Base-by-base conservation (phyloP, 2,888 invertebrate genomes). In the Drosophila quinaria region DNA sequence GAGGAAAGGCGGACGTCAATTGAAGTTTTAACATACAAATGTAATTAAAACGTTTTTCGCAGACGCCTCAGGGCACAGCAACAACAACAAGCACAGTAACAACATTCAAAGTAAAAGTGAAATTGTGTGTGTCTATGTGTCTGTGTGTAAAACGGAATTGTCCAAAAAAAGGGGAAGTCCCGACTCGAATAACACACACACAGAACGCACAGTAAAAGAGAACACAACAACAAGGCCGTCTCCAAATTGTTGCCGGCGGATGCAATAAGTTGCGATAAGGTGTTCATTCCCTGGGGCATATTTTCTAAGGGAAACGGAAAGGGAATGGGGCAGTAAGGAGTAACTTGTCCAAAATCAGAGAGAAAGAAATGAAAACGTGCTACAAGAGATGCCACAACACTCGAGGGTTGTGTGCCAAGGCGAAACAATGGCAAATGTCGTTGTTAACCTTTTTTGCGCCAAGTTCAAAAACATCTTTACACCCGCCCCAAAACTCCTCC, bases 1-100 rank as follows among this genome's bases (percentile, higher is more conserved):
- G 33, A 25, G 37, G 41, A 29, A 60, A 54, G 64, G 42, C 22
- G 51, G 63, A 62, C 90, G 81, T 81, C 86, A 86, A 86, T 87
- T 87, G 89, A 83, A 89, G 85, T 87, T 87, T 85, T 89, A 87
- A 89, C 87, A 87, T 83, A 86, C 87, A 87, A 87, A 89, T 87
- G 87, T 89, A 87, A 87, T 87, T 87, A 87, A 85, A 89, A 86
- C 89, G 86, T 87, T 88, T 88, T 87, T 84, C 87, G 82, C 79
- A 87, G 84, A 80, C 84, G 89, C 86, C 89, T 56, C 75, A 76
- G 68, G 86, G 82, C 72, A 74, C 31, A 73, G 49, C 54, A 72
- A 61, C 78, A 80, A 58, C 61, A 60, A 51, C 77, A 81, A 63
- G 70, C 70, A 33, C 31, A 49, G 42, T 13, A 19, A 68, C 70